Evolutionary conservation across 2,113 vertebrate genomes (phyloP).

Genomic region (Eleginops maclovinus): DNA sequence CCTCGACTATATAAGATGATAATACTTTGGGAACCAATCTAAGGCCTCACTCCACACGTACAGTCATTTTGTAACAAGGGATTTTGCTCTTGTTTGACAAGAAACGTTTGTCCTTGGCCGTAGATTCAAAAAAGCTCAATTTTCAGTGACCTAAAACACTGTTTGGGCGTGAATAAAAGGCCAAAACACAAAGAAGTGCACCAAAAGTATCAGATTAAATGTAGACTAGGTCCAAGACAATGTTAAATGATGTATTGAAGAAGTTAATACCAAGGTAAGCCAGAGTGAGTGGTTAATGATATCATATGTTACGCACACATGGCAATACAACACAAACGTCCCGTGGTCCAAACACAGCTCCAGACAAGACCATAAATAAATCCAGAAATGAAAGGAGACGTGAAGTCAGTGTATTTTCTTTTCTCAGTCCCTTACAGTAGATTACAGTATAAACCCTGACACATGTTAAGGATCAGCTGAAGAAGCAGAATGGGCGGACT

Average conservation of each 20-base stretch:
- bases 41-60: not conserved
- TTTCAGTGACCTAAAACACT: no score
- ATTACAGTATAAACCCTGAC: constrained; percentile 77
- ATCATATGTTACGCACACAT: constrained; percentile 7
- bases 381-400: constrained; percentile 51
- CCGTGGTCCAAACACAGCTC: constrained; percentile 37
- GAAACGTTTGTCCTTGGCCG: no score
- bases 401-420: constrained; percentile 70
- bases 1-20: not conserved
- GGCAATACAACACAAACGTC: constrained; percentile 11
- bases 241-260: constrained; percentile 10
- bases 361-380: constrained; percentile 71
- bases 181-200: no score
- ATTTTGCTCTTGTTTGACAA: no score
- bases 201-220: no score
- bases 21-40: not conserved
- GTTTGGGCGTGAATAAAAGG: no score
- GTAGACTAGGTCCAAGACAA: not conserved
- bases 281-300: constrained; percentile 3
- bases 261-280: constrained; percentile 9
- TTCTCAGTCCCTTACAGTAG: constrained; percentile 70
- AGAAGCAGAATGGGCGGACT: constrained; percentile 71
- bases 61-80: no score
- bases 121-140: no score
- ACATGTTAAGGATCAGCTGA: constrained; percentile 81